Evolutionary conservation across 2,113 vertebrate species (phyloP).

Genomic region (Diadophis punctatus): DNA sequence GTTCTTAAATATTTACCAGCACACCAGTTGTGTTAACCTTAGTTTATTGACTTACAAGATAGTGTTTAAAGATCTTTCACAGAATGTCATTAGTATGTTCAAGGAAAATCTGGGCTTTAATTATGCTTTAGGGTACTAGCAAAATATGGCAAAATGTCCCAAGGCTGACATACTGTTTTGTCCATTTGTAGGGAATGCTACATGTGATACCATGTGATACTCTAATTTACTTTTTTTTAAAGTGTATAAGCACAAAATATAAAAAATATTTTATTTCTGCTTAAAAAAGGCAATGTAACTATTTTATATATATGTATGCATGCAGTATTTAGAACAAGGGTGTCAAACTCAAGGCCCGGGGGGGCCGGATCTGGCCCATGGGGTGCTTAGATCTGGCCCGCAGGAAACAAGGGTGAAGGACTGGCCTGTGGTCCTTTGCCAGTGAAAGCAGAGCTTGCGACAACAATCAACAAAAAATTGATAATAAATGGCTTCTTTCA

Average conservation of each 20-base stretch:
- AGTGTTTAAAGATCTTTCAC: background rate
- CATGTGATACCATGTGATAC: background rate
- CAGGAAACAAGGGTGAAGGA: too few species aligned
- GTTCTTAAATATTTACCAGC: background rate
- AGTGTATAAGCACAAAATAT: background rate
- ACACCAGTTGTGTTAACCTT: background rate
- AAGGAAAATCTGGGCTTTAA: background rate
- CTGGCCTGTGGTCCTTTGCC: too few species aligned
- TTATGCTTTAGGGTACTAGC: background rate
- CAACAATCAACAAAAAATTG: background rate
- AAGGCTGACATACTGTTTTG: background rate
- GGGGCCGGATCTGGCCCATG: too few species aligned
- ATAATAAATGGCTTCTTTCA: constrained; percentile 11
- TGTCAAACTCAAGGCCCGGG: too few species aligned
- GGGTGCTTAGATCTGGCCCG: too few species aligned
- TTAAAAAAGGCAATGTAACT: background rate
- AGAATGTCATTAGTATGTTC: background rate
- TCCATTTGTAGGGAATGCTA: background rate
- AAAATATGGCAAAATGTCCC: background rate
- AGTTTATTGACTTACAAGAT: background rate
- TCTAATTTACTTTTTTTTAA: background rate
- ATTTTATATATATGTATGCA: background rate
- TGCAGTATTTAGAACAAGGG: background rate
- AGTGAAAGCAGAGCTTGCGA: background rate
- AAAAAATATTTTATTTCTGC: background rate